Percentiles rank a stretch among this genome's conserved stretches.
Evolutionary conservation across 2,797 vertebrate species (phyloP).

Genomic region (Argya squamiceps): DNA sequence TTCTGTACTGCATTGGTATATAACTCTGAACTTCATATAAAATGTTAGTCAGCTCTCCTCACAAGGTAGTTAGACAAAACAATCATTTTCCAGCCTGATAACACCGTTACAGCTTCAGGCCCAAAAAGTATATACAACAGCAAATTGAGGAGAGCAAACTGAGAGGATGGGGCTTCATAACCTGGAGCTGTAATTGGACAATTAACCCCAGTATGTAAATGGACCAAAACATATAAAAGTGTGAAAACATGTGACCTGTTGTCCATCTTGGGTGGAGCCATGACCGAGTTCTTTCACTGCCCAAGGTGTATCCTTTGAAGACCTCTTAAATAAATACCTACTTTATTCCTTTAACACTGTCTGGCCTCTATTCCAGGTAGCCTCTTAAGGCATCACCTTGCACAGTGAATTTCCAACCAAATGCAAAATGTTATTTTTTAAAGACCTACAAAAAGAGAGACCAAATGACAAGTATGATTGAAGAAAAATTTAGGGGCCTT

Average conservation of each 20-base stretch:
- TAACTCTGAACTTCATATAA: not conserved
- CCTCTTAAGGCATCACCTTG: too few species aligned
- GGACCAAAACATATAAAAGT: not conserved
- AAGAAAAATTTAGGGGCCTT: not conserved
- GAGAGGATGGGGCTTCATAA: not conserved
- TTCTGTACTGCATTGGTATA: not conserved
- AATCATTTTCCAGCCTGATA: not conserved
- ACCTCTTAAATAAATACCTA: not conserved
- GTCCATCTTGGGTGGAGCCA: not conserved
- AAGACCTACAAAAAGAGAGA: not conserved
- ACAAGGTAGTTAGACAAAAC: not conserved
- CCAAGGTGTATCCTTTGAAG: not conserved
- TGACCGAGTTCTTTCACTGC: not conserved
- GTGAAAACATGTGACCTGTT: accelerated
- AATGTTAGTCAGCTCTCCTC: not conserved
- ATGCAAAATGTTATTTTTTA: not conserved
- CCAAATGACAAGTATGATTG: not conserved
- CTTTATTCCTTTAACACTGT: not conserved
- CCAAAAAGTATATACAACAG: too few species aligned
- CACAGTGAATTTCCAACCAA: not conserved
- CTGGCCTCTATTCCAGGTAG: too few species aligned
- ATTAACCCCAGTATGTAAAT: not conserved
- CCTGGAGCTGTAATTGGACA: not conserved
- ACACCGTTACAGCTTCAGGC: accelerated
- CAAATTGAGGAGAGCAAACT: accelerated